These are phyloP conservation scores for Trichacis sp. DNA, from an alignment of 2,888 invertebrate species.

Conservation along the genomic window DNA sequence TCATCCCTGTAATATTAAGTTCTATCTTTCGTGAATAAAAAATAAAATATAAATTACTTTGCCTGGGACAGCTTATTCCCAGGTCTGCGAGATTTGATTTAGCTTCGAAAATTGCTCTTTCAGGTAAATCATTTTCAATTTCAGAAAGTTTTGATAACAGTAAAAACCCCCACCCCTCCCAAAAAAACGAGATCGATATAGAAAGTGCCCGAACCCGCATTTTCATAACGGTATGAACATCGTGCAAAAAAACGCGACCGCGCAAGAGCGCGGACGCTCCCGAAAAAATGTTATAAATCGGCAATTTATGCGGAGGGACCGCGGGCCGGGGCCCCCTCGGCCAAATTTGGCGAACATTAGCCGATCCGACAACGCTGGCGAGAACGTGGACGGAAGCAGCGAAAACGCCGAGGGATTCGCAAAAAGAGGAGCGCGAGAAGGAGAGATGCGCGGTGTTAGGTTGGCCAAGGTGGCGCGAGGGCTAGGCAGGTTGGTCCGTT, in stretches of 20 bases:
- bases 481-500: conserved; percentile 63
- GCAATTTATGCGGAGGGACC: conserved; percentile 16
- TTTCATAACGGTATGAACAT: background rate
- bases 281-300: conserved; percentile 5
- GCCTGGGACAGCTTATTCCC: no score
- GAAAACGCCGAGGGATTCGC: conserved; percentile 27
- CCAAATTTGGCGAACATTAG: conserved; percentile 38
- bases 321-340: conserved; percentile 19
- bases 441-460: conserved; percentile 36
- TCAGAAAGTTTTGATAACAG: no score
- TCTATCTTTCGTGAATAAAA: no score
- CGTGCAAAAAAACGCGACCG: background rate
- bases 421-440: conserved; percentile 11
- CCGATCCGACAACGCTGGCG: conserved; percentile 40
- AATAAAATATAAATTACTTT: no score
- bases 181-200: no score
- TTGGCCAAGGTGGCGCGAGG: conserved; percentile 45
- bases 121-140: no score
- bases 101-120: no score
- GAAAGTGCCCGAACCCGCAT: background rate
- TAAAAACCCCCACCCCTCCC: no score
- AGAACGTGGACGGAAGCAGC: conserved; percentile 40
- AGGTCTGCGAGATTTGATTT: no score
- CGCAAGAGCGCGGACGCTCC: background rate
- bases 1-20: no score